Base-by-base conservation (phyloP, 2,113 vertebrate genomes). In the Lutjanus erythropterus region DNA sequence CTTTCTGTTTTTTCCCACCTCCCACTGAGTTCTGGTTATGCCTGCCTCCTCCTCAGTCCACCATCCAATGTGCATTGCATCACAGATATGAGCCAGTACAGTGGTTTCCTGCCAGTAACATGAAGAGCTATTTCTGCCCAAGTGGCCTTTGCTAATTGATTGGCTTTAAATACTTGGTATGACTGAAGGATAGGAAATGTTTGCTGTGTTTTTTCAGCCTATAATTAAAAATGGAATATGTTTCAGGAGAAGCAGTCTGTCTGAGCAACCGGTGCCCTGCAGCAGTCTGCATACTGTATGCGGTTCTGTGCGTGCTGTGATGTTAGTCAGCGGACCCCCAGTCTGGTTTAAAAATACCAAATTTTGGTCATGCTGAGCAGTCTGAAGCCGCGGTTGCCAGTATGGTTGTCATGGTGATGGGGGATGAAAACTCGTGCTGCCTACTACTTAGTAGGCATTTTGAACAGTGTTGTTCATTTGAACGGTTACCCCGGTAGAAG, bases 331-430 rank as follows among this genome's bases (percentile, higher is more conserved):
- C 41, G 49, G 52, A 74, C 35, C 49, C 55, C 68, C 25, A 29
- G 33, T 88, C 47, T 85, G 76, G 37, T 74, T 59, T 77, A 78
- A 73, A 86, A 83, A 83, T 59, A 81, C 72, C 1, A 73, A 11
- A 75, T 53, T 59, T 66, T 78, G 76, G 31, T 71, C 75, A 71
- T 69, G 37, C 64, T 50, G 47, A 78, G 56, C 33, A 59, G 53
- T 79, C 66, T 73, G 52, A 55, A 79, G 70, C 55, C 74, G 59
- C 71, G 59, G 72, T 75, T 42, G 44, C 66, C 65, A 23, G 49
- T 66, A 23, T 70, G 71, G 90, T 93, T 92, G 83, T 85, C 86
- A 91, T 91, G 50, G 88, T 76, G 60, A 89, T n/a, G 12, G 41
- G 27, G 49, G 66, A 83, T 86, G 61, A 72, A 82, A 55, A 66